Evolutionary conservation across 2,888 invertebrate species (phyloP), one percentile per base, ranked within the genome.

Genomic region (Pyrocoelia pectoralis): DNA sequence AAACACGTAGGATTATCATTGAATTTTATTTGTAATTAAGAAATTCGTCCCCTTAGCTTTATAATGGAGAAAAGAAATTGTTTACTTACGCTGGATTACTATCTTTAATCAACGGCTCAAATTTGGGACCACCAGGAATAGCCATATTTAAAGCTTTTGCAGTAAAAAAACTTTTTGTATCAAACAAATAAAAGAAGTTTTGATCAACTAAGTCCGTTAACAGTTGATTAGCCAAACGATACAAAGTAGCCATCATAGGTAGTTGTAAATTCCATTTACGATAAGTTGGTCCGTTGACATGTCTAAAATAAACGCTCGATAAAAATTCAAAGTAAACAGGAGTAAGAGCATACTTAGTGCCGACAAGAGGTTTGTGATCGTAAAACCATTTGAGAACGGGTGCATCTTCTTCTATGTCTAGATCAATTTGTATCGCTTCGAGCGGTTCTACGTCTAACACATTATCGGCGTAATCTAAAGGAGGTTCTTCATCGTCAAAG

Each of bases 101-200:
- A 81, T 99, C 99, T 78, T 99, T 99, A 13, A 99, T 97, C 3
- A 99, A 84, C 0, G 99, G 99, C 80, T 99, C 99, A 84, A 99
- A 99, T 82, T 99, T 99, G 0, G 99, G 99, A 0, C 99, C 99
- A 56, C 99, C 99, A 8, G 99, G 99, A 75, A 99, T 98, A 1
- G 99, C 98, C 93, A 99, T 96, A 79, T 99, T 99, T 56, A 99
- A 83, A 2, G 99, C 99, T 82, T 99, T 99, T 0, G 99, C 99
- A 1, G 99, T 99, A 82, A 99, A 99, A 83, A 99, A 99, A 76
- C 98, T 98, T 83, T 99, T 98, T 12, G 97, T 91, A 82, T 99
- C 99, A 82, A 99, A 99, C 1, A 99, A 85, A 79, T 99, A 99
- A 83, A 98, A 99, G 81, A 98, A 99, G 82, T 99, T 99, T 66